These are phyloP conservation scores for Machaerirhynchus nigripectus DNA, from an alignment of 2,113 vertebrate species.

Conservation along the genomic window DNA sequence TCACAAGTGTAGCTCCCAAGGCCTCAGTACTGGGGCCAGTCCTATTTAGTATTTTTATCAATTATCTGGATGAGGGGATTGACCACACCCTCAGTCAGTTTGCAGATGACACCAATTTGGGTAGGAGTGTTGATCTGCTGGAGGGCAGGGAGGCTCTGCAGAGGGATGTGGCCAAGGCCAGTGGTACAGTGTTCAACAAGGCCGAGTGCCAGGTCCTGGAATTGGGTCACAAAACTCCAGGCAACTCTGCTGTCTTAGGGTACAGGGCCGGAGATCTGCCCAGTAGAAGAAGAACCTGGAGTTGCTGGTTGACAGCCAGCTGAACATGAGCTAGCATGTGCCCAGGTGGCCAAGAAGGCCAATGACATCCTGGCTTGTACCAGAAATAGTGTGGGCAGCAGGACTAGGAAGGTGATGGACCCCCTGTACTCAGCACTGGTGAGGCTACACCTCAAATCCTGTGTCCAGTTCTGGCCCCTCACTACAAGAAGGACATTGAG, in stretches of 20 bases:
- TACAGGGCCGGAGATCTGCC: background rate
- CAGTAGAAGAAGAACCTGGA: background rate
- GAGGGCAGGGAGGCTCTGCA: background rate
- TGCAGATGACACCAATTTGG: background rate
- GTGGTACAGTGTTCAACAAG: accelerated
- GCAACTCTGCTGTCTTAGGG: background rate
- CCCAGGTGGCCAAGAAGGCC: background rate
- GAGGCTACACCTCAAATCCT: background rate
- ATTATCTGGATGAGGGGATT: background rate
- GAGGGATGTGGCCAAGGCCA: background rate
- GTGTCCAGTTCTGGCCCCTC: no score
- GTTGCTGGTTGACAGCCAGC: no score
- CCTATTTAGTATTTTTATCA: background rate
- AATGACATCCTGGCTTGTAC: background rate
- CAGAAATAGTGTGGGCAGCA: background rate
- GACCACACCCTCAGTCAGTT: background rate
- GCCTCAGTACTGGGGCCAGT: no score
- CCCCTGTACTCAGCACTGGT: background rate
- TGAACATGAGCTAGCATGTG: background rate
- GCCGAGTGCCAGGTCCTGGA: background rate
- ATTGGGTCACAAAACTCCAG: background rate
- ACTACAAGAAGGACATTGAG: background rate
- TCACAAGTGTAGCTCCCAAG: background rate
- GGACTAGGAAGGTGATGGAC: background rate
- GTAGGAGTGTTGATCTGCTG: background rate